Conservation (phyloP, 2,113 vertebrate species). For the Riparia riparia region DNA sequence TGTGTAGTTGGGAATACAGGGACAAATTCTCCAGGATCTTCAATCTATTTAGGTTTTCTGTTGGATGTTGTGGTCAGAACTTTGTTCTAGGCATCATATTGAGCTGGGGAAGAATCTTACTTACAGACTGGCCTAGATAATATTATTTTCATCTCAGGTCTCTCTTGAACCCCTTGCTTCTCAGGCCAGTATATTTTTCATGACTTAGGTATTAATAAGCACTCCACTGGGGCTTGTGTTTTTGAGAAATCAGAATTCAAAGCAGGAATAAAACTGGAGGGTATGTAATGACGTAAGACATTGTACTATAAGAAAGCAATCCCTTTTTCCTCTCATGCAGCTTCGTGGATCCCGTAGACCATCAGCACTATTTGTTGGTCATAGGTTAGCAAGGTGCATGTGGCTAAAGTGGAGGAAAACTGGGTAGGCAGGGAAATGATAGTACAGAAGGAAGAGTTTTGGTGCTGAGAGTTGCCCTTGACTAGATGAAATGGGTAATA, state of each 20-base stretch:
- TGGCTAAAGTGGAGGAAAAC: not conserved
- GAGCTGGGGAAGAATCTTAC: not conserved
- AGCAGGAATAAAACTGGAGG: not conserved
- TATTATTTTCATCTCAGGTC: not conserved
- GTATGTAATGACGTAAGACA: not conserved
- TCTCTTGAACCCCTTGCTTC: not conserved
- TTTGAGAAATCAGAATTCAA: not conserved
- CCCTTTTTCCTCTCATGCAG: not conserved
- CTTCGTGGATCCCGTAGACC: not conserved
- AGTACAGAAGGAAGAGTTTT: not conserved
- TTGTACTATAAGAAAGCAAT: not conserved
- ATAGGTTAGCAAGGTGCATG: not conserved
- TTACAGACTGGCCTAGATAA: not conserved
- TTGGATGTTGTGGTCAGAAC: accelerated
- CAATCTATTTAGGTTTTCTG: not conserved
- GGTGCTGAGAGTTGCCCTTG: not conserved
- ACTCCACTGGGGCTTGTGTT: not conserved
- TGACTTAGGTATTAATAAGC: not conserved
- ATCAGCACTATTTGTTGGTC: not conserved
- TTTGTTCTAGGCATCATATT: not conserved
- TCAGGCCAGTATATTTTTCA: not conserved
- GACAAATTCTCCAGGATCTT: not conserved
- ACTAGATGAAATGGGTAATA: not conserved
- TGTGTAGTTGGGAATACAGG: not conserved
- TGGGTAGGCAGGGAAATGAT: not conserved